Conservation (phyloP, 2,797 vertebrate species). For the Myripristis murdjan region DNA sequence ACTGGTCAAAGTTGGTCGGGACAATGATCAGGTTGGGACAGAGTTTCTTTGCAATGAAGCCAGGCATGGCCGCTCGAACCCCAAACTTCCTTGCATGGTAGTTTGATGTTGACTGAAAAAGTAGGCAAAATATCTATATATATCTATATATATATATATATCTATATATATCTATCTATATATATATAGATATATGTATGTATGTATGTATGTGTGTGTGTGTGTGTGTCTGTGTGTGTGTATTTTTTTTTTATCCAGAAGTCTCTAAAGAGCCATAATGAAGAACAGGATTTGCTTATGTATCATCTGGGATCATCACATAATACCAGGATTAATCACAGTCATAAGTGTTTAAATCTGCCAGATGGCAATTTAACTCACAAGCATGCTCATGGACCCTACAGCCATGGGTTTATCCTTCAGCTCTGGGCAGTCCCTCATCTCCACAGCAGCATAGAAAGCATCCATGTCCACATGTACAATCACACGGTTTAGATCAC, state of each 20-base stretch:
- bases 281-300: neutral
- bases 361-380: slow-evolving; percentile 63
- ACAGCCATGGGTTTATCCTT: slow-evolving; percentile 97
- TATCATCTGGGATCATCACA: neutral
- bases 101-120: slow-evolving; percentile 94
- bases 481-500: slow-evolving; percentile 90
- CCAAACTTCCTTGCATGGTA: slow-evolving; percentile 97
- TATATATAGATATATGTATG: no score
- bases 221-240: no score
- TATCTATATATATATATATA: no score
- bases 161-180: no score
- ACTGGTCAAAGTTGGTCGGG: slow-evolving; percentile 94
- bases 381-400: slow-evolving; percentile 96
- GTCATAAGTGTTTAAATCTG: neutral
- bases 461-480: slow-evolving; percentile 99
- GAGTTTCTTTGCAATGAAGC: slow-evolving; percentile 97
- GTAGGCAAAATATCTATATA: neutral
- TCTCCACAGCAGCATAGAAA: slow-evolving; percentile 98
- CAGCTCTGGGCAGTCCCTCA: slow-evolving; percentile 94
- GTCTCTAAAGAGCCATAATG: neutral
- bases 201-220: no score
- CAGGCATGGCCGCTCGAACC: slow-evolving; percentile 97
- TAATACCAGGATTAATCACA: neutral
- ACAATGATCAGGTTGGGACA: slow-evolving; percentile 94
- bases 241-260: no score